Evolutionary conservation across 2,797 vertebrate species (phyloP).

Genomic region (Xiphorhynchus erythropygius): DNA sequence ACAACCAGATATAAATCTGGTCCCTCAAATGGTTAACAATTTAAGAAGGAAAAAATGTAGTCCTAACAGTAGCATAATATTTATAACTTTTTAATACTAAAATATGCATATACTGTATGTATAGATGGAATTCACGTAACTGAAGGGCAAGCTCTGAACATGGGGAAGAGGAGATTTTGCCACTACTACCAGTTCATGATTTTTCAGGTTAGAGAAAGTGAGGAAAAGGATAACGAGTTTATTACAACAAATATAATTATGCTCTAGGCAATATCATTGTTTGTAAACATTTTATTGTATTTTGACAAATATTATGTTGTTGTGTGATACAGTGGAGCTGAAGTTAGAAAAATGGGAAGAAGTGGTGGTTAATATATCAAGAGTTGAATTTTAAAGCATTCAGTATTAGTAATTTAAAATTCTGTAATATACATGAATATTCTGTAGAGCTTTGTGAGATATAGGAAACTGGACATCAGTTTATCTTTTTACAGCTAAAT

Average conservation of each 20-base stretch:
- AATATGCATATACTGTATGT: not conserved
- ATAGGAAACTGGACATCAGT: not conserved
- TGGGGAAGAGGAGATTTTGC: not conserved
- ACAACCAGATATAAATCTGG: not conserved
- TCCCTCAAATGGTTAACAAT: not conserved
- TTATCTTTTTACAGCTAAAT: not conserved
- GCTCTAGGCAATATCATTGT: not conserved
- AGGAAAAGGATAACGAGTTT: not conserved
- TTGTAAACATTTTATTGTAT: not conserved
- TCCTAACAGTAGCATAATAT: not conserved
- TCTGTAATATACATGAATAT: not conserved
- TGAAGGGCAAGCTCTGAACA: not conserved
- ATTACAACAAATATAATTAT: not conserved
- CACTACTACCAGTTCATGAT: fast-evolving
- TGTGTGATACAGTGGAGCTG: not conserved
- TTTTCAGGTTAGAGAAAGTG: not conserved
- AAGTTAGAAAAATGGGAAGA: not conserved
- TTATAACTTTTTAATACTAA: not conserved
- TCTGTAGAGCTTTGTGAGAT: not conserved
- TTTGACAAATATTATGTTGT: not conserved
- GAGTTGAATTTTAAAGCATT: not conserved
- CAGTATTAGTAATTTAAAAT: not conserved
- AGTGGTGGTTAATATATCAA: not conserved
- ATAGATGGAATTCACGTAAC: not conserved
- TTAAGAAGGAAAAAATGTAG: not conserved